Percentiles rank a stretch among this genome's conserved stretches.
phyloP scores from a whole-genome alignment of 2,113 vertebrate species.

The Callithrix jacchus region DNA sequence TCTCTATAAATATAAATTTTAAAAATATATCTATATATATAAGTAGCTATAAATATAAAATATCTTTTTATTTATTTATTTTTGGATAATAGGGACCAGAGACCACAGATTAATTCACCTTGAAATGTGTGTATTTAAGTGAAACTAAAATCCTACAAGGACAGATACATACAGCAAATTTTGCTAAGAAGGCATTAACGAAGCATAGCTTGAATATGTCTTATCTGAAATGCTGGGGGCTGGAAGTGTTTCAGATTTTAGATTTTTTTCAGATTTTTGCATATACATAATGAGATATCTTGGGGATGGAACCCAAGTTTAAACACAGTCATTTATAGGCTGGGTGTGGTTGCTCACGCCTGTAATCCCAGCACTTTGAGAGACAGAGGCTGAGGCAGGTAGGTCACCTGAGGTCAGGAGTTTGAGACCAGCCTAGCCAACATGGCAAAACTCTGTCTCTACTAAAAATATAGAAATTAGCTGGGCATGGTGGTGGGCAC shows the following conservation, averaged over 20 bases:
- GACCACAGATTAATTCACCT: neutral
- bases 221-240: neutral
- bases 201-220: neutral
- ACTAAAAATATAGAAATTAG: no score
- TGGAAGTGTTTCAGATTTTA: neutral
- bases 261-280: neutral
- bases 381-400: no score
- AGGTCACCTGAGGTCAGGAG: no score
- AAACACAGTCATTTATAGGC: neutral
- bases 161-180: neutral
- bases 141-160: neutral
- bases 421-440: no score
- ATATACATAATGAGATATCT: neutral
- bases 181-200: neutral
- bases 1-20: neutral
- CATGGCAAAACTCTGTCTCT: no score
- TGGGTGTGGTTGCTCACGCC: no score
- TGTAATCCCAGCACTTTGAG: no score
- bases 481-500: no score
- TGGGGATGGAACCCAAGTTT: neutral
- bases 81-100: neutral
- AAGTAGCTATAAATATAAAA: neutral
- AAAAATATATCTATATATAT: neutral
- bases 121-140: neutral
- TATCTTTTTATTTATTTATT: neutral